Base-by-base conservation (phyloP, 2,113 vertebrate genomes). In the Coryphaenoides rupestris region DNA sequence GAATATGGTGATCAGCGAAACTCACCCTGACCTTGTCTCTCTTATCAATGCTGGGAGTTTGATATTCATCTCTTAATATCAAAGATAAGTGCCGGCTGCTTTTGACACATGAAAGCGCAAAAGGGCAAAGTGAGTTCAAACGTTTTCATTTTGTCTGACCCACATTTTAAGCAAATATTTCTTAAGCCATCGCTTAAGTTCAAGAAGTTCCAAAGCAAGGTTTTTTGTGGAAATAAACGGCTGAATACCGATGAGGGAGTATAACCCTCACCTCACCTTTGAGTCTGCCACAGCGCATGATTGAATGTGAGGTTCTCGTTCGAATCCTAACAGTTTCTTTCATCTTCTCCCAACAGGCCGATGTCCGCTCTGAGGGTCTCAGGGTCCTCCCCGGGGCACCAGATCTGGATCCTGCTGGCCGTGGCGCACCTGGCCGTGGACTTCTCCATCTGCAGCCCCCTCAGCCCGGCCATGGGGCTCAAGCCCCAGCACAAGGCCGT, bases 381-480 rank as follows among this genome's bases (percentile, higher is more conserved):
- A 65, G 75, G 84, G 65, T 80, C 83, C 83, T 79, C 81, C 55
- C 80, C 88, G 76, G 89, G 88, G 55, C 88, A 89, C 61, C 83
- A 88, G 75, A 79, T 90, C 69, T 92, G 91, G 91, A 88, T 92
- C 71, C 83, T 92, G 61, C 75, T 92, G 60, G 87, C 90, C 55
- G 85, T 92, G 83, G 86, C 91, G 63, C 90, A 92, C 80, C 86
- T 92, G 73, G 90, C 89, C 66, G 77, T 91, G 87, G 89, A 92
- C 86, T 84, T 92, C 66, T 90, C 87, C 3, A 69, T 81, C 63
- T 90, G 91, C 78, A 88, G 88, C 61, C 88, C 90, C 55, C 74
- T 86, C 50, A 79, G 82, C 69, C 88, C 85, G 70, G 78, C 84
- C 52, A 67, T 84, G 49, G 84, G 79, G 19, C 70, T 89, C 75